Conservation (phyloP, 2,888 invertebrate species). For the Tenthredo mesomela region DNA sequence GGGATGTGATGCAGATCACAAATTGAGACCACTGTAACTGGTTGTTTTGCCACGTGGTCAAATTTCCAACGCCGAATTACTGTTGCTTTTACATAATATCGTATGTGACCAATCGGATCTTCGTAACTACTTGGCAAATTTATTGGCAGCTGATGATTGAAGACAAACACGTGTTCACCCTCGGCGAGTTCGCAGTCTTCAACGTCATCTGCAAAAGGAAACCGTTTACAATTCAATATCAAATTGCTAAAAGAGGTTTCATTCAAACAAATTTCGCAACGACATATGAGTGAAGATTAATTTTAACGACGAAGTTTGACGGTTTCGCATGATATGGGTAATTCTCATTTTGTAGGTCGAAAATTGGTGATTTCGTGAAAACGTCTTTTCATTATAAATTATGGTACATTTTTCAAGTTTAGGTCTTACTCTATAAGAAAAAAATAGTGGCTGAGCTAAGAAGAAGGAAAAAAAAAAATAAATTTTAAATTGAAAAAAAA, state of each 20-base stretch:
- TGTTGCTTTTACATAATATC: slow-evolving; percentile 73
- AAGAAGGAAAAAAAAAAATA: no score
- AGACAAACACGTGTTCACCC: slow-evolving; percentile 3
- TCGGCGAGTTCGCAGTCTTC: not conserved
- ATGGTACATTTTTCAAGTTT: no score
- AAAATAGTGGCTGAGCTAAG: no score
- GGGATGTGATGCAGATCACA: slow-evolving; percentile 19
- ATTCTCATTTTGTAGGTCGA: no score
- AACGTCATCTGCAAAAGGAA: not conserved
- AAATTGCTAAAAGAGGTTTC: not conserved
- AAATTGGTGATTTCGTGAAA: no score
- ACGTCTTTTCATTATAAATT: no score
- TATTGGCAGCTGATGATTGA: not conserved
- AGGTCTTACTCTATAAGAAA: no score
- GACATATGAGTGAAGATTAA: no score
- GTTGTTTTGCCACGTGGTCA: slow-evolving; percentile 64
- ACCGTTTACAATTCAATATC: not conserved
- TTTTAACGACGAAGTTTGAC: no score
- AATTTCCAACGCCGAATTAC: slow-evolving; percentile 77
- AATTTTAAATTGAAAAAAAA: no score
- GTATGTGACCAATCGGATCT: slow-evolving; percentile 69
- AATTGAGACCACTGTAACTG: slow-evolving; percentile 5
- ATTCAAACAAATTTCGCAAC: no score
- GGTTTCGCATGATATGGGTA: no score
- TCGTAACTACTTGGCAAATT: slow-evolving; percentile 66